A percentile compares a stretch with the other conserved stretches of the same genome.
phyloP scores from a whole-genome alignment of 1,140 invertebrate genomes.

The Saccostrea glomerata region DNA sequence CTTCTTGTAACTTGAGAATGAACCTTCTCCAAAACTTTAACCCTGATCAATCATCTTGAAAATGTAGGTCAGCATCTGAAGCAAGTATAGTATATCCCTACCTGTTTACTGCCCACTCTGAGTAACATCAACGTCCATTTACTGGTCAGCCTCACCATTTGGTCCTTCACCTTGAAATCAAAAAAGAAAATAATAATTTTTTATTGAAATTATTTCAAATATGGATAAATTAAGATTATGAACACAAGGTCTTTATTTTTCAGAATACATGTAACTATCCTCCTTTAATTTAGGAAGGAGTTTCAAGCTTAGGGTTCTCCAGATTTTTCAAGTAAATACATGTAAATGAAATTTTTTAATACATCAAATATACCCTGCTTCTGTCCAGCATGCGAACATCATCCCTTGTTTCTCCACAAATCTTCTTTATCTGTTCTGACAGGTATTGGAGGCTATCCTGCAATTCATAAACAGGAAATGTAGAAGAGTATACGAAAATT shows the following conservation, averaged over 20 bases:
- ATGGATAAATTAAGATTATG: not conserved
- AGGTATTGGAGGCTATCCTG: slow-evolving; percentile 58
- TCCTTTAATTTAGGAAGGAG: too few relatives aligned
- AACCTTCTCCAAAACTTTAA: too few relatives aligned
- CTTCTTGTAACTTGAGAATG: too few relatives aligned
- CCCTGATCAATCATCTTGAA: too few relatives aligned
- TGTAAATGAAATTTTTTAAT: too few relatives aligned
- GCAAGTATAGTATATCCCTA: not conserved
- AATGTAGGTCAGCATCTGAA: not conserved
- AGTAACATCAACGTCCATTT: slow-evolving; percentile 62
- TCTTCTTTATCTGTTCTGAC: slow-evolving; percentile 54
- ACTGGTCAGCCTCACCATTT: slow-evolving; percentile 62
- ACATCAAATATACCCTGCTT: slow-evolving; percentile 41
- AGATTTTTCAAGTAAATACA: too few relatives aligned
- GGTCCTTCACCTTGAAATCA: slow-evolving; percentile 58
- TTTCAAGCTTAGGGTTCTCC: too few relatives aligned
- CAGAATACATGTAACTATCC: not conserved
- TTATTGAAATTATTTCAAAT: not conserved
- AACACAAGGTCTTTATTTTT: not conserved
- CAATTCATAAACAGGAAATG: not conserved
- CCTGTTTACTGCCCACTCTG: slow-evolving; percentile 60
- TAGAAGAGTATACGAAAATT: not conserved
- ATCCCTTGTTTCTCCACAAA: slow-evolving; percentile 59
- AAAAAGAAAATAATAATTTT: not conserved
- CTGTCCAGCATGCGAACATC: slow-evolving; percentile 60